Conservation (phyloP, 1,140 invertebrate genomes). For the Bombus confusus region DNA sequence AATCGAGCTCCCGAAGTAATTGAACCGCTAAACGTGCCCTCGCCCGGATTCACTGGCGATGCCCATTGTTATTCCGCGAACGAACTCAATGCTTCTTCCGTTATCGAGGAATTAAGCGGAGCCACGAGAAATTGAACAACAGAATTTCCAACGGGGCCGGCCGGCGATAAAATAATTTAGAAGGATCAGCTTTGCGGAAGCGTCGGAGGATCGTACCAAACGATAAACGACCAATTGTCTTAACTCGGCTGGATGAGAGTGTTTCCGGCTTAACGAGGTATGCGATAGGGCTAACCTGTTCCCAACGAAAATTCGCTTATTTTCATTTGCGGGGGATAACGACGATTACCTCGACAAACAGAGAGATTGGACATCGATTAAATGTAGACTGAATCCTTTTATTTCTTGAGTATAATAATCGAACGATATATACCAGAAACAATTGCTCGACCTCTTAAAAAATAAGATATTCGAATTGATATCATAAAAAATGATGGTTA, state of each 20-base stretch:
- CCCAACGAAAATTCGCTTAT: neutral
- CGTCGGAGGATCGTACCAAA: neutral
- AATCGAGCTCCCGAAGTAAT: conserved; percentile 58
- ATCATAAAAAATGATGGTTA: too few relatives aligned
- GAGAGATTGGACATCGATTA: neutral
- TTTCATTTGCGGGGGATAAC: conserved; percentile 8
- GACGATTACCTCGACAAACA: neutral
- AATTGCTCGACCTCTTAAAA: too few relatives aligned
- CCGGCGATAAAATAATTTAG: conserved; percentile 59
- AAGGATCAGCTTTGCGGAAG: conserved; percentile 30
- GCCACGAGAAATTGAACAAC: conserved; percentile 61
- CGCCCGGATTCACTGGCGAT: conserved; percentile 22
- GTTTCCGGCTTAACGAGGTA: conserved; percentile 40
- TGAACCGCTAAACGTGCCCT: conserved; percentile 54
- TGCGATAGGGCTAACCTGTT: neutral
- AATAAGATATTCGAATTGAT: too few relatives aligned
- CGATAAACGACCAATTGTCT: conserved; percentile 43
- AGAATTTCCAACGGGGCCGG: conserved; percentile 24
- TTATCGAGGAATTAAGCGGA: conserved; percentile 66
- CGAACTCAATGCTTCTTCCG: conserved; percentile 43
- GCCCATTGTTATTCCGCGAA: conserved; percentile 62
- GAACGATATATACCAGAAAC: neutral
- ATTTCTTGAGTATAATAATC: neutral
- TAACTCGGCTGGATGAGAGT: conserved; percentile 15
- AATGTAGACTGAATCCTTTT: neutral